Percentiles rank a stretch among this genome's conserved stretches.
Evolutionary conservation across 2,888 invertebrate genomes (phyloP).

Genomic region (Tribolium freemani): DNA sequence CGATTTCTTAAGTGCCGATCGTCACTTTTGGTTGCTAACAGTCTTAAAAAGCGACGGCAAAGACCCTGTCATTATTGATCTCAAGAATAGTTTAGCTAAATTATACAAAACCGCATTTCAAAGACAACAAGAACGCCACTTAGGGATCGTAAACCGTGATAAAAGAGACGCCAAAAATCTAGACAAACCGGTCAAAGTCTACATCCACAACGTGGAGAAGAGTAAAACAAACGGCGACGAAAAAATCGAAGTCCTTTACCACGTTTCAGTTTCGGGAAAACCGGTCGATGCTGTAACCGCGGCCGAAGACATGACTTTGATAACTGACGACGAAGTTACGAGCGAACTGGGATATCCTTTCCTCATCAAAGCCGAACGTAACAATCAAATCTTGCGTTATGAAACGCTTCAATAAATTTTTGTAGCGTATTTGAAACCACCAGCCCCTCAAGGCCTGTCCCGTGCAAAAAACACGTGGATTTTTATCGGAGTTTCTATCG

Average conservation of each 20-base stretch:
- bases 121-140: conserved; percentile 85
- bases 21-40: conserved; percentile 86
- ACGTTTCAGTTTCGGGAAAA: conserved; percentile 83
- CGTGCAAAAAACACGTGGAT: conserved; percentile 74
- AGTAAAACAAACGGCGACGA: conserved; percentile 65
- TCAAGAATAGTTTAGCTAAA: conserved; percentile 82
- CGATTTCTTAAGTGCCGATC: conserved; percentile 69
- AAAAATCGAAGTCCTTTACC: conserved; percentile 80
- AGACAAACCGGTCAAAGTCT: conserved; percentile 73
- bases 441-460: conserved; percentile 65
- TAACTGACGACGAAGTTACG: conserved; percentile 83
- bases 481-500: conserved; percentile 74
- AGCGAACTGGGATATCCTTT: conserved; percentile 82
- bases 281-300: conserved; percentile 87
- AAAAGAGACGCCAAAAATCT: conserved; percentile 8
- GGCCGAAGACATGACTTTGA: conserved; percentile 86
- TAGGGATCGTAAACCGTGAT: conserved; percentile 73
- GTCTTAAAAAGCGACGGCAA: conserved; percentile 74
- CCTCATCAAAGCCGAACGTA: conserved; percentile 89
- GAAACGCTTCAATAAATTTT: conserved; percentile 35
- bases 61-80: conserved; percentile 71
- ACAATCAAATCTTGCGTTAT: conserved; percentile 63
- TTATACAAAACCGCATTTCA: conserved; percentile 86
- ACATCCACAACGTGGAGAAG: conserved; percentile 78
- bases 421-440: conserved; percentile 79